Percentiles rank a stretch among this genome's conserved stretches.
phyloP scores from a whole-genome alignment of 1,140 invertebrate species.

The Apocrypta bakeri region DNA sequence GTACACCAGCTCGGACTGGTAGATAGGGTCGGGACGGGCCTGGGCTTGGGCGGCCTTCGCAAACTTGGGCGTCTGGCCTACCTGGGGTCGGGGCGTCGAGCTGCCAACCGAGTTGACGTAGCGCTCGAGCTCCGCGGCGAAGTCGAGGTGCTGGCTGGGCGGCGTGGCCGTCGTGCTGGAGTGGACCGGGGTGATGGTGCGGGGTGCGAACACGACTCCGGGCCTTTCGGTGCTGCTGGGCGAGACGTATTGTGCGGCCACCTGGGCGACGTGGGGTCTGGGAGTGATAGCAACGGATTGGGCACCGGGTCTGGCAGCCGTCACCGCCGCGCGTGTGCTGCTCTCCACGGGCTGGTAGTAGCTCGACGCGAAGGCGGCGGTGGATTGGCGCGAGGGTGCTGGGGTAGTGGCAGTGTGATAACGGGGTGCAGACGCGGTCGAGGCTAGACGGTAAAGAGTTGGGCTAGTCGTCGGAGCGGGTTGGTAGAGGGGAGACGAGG shows the following conservation, averaged over 20 bases:
- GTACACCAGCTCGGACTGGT: conserved; percentile 85
- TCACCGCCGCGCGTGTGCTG: conserved; percentile 63
- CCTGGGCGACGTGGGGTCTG: conserved; percentile 79
- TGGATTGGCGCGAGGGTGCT: conserved; percentile 60
- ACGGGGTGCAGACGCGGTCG: conserved; percentile 62
- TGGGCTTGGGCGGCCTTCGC: conserved; percentile 58
- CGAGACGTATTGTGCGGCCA: conserved; percentile 76
- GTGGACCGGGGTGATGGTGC: conserved; percentile 68
- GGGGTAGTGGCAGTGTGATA: conserved; percentile 67
- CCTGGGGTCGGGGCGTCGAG: conserved; percentile 64
- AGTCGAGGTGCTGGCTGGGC: conserved; percentile 77
- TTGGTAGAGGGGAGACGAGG: conserved; percentile 61
- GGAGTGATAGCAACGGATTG: conserved; percentile 78
- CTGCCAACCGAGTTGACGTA: conserved; percentile 83
- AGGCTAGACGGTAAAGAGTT: conserved; percentile 72
- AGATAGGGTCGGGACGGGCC: conserved; percentile 77
- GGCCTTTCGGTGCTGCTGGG: conserved; percentile 75
- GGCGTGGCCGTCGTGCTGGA: conserved; percentile 65
- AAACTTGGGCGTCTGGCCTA: conserved; percentile 66
- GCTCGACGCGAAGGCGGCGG: conserved; percentile 57
- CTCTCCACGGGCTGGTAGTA: conserved; percentile 71
- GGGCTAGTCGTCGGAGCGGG: conserved; percentile 63
- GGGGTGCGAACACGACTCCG: conserved; percentile 62
- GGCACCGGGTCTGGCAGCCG: conserved; percentile 72
- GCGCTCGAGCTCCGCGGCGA: conserved; percentile 84